Evolutionary conservation across 1,140 invertebrate genomes (phyloP).

Genomic region (Pogonomyrmex barbatus): DNA sequence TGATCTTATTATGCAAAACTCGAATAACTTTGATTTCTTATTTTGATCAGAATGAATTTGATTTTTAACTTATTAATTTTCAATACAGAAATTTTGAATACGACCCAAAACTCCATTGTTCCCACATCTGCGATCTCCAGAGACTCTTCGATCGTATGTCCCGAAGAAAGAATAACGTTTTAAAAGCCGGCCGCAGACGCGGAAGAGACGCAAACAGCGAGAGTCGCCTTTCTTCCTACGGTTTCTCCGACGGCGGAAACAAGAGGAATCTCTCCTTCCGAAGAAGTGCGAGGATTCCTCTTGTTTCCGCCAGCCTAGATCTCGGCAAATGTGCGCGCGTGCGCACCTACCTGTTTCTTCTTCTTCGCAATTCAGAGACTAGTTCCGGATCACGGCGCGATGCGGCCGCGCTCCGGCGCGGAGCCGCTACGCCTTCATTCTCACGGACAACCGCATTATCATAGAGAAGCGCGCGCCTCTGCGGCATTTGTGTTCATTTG

Average conservation of each 20-base stretch:
- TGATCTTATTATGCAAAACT: neutral
- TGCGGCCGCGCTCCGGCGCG: conserved; percentile 57
- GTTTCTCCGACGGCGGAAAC: neutral
- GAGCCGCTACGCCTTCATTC: conserved; percentile 59
- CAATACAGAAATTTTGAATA: neutral
- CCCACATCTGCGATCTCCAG: neutral
- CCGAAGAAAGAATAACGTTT: neutral
- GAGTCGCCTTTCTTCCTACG: conserved; percentile 8
- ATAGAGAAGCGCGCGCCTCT: conserved; percentile 39
- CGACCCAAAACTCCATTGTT: neutral
- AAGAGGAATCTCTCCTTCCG: neutral
- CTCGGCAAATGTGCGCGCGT: neutral
- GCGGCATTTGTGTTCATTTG: neutral
- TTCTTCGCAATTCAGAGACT: conserved; percentile 58
- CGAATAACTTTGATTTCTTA: neutral
- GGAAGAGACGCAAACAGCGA: conserved; percentile 3
- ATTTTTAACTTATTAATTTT: neutral
- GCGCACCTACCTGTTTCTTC: conserved; percentile 60
- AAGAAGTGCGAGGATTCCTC: no score
- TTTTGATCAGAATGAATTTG: neutral
- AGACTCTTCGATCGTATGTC: neutral
- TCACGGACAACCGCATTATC: conserved; percentile 55
- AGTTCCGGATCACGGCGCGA: conserved; percentile 70
- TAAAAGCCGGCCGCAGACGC: neutral
- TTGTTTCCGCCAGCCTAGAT: neutral